These are phyloP conservation scores for Drosophila tristis DNA, from an alignment of 1,140 invertebrate genomes.

Conservation along the genomic window DNA sequence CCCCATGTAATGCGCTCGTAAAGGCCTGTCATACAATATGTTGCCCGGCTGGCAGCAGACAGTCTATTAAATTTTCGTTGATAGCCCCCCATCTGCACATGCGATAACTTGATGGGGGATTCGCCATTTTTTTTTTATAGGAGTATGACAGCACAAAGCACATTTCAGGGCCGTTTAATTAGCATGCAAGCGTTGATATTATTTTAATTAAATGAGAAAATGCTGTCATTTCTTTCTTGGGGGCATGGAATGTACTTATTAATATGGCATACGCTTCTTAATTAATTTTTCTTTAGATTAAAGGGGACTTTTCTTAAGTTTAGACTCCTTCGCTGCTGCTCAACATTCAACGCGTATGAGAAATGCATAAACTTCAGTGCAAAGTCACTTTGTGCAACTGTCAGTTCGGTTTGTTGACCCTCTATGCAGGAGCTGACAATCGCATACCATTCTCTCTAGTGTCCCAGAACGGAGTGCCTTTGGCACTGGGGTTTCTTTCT, in stretches of 20 bases:
- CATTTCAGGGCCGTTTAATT: slow-evolving; percentile 56
- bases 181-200: slow-evolving; percentile 32
- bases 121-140: slow-evolving; percentile 19
- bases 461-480: slow-evolving; percentile 57
- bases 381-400: slow-evolving; percentile 24
- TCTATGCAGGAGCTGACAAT: slow-evolving; percentile 24
- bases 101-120: slow-evolving; percentile 28
- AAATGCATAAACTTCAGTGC: slow-evolving; percentile 20
- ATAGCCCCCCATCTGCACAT: slow-evolving; percentile 51
- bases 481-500: slow-evolving; percentile 28
- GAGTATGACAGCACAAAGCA: neutral
- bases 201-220: slow-evolving; percentile 55
- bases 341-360: neutral
- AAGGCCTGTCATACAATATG: slow-evolving; percentile 52
- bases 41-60: slow-evolving; percentile 40
- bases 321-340: no score
- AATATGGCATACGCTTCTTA: slow-evolving; percentile 19
- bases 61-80: slow-evolving; percentile 73
- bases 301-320: neutral
- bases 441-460: slow-evolving; percentile 13
- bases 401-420: slow-evolving; percentile 34
- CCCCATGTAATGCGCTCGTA: slow-evolving; percentile 61
- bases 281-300: neutral
- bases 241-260: slow-evolving; percentile 25
- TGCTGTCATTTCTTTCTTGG: slow-evolving; percentile 41